Base-by-base conservation (phyloP, 2,797 vertebrate species). In the Macrochelys suwanniensis region DNA sequence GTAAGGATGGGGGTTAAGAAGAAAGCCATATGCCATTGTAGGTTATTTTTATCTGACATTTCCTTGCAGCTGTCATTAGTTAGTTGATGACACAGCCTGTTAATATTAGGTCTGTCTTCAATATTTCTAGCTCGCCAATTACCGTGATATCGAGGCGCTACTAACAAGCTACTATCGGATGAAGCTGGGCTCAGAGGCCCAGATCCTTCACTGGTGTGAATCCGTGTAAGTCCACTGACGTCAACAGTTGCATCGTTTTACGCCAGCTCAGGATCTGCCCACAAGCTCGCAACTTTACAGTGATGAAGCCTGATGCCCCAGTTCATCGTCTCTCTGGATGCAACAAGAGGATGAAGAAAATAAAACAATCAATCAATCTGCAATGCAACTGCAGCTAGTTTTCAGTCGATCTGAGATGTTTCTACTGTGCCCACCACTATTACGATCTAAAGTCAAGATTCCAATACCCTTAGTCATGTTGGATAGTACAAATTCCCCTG, bases 61-160 rank as follows among this genome's bases (percentile, higher is more conserved):
- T 97, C 94, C 95, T 54, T 96, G 89, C 97, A 97, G 92, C 95
- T 97, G 91, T 96, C 94, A 87, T 97, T 97, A 96, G 74, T 95
- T 97, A 98, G 97, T 97, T 97, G 96, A 98, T 97, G 95, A 96
- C 93, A 96, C 86, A 92, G 88, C 77, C 97, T 96, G 93, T 96
- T 97, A 97, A 97, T 96, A 96, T 96, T 94, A 97, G 97, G 95
- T 97, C 97, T 95, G 89, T 90, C 80, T 96, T 92, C n/a, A 84
- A 94, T 97, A 98, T 97, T 98, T 96, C 97, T 97, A 97, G 91
- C 81, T 95, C 90, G 81, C 81, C 91, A 94, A 65, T 85, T 95
- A 92, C 93, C 84, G 61, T 86, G 82, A 82, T 79, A 96, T 83
- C 91, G 96, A 97, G 96, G 91, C 95, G 92, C 81, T 96, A 96